Evolutionary conservation across 2,888 invertebrate species (phyloP).

Genomic region (Drosophila multiciliata): DNA sequence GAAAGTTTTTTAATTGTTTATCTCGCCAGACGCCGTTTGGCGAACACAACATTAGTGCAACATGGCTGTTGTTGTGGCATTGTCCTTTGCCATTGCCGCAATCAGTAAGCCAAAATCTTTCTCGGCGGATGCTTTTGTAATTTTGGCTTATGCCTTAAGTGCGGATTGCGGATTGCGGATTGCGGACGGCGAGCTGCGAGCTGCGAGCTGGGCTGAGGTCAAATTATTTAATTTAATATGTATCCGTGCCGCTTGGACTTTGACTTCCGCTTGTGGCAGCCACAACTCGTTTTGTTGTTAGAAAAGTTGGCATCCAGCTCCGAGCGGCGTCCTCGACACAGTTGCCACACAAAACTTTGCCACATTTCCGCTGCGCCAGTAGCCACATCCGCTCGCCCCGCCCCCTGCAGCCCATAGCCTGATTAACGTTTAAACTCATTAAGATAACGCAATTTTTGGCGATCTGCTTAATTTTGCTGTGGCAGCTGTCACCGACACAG

Average conservation of each 20-base stretch:
- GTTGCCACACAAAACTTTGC: conserved; percentile 70
- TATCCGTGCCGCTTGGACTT: conserved; percentile 71
- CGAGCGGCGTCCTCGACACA: conserved; percentile 36
- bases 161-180: neutral
- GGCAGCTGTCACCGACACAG: conserved; percentile 58
- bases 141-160: conserved; percentile 54
- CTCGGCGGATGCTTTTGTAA: conserved; percentile 69
- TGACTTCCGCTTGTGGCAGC: conserved; percentile 63
- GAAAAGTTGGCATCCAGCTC: conserved; percentile 53
- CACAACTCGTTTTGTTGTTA: conserved; percentile 54
- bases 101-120: conserved; percentile 76
- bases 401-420: conserved; percentile 41
- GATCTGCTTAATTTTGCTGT: conserved; percentile 72
- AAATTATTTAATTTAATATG: conserved; percentile 82
- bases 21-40: conserved; percentile 57
- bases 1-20: conserved; percentile 82
- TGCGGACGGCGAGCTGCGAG: neutral
- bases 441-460: conserved; percentile 82
- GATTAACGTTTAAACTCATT: conserved; percentile 83
- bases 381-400: conserved; percentile 41
- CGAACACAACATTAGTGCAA: conserved; percentile 73
- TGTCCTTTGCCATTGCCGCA: conserved; percentile 78
- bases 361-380: conserved; percentile 68
- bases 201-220: conserved; percentile 53
- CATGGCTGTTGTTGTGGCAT: conserved; percentile 55